Conservation (phyloP, 2,888 invertebrate genomes). For the Drosophila flavopinicola region DNA sequence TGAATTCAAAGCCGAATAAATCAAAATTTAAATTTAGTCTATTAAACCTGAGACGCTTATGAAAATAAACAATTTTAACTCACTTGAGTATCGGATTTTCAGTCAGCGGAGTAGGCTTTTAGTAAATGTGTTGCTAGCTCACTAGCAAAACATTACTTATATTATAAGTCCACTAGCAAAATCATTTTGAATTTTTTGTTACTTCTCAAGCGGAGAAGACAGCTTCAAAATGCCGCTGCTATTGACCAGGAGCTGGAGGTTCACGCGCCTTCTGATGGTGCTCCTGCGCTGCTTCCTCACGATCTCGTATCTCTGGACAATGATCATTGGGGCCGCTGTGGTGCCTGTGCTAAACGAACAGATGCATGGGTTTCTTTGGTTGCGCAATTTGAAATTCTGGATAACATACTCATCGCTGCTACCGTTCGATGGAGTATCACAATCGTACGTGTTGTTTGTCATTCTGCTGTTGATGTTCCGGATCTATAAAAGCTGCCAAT, state of each 20-base stretch:
- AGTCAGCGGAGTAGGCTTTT: background rate
- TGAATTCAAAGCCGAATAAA: too few species aligned
- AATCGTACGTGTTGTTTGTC: accelerated
- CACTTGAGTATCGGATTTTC: too few species aligned
- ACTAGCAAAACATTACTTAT: too few species aligned
- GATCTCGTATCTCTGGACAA: slow-evolving; percentile 20
- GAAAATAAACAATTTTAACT: too few species aligned
- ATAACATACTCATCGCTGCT: slow-evolving; percentile 4
- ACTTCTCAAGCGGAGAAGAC: background rate
- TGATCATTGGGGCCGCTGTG: slow-evolving; percentile 20
- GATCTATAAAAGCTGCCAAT: slow-evolving; percentile 14
- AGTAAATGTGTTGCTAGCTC: too few species aligned
- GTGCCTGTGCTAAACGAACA: background rate
- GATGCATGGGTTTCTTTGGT: too few species aligned
- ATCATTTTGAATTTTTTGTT: background rate
- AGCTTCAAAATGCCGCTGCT: slow-evolving; percentile 15
- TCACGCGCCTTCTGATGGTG: background rate
- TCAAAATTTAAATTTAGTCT: too few species aligned
- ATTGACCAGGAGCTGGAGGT: accelerated
- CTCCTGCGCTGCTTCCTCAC: background rate
- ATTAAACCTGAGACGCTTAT: too few species aligned
- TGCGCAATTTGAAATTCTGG: background rate
- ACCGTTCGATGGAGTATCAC: background rate
- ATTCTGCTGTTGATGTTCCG: background rate
- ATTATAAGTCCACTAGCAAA: too few species aligned